Conservation (phyloP, 2,888 invertebrate genomes). For the Scrobipalpa costella region DNA sequence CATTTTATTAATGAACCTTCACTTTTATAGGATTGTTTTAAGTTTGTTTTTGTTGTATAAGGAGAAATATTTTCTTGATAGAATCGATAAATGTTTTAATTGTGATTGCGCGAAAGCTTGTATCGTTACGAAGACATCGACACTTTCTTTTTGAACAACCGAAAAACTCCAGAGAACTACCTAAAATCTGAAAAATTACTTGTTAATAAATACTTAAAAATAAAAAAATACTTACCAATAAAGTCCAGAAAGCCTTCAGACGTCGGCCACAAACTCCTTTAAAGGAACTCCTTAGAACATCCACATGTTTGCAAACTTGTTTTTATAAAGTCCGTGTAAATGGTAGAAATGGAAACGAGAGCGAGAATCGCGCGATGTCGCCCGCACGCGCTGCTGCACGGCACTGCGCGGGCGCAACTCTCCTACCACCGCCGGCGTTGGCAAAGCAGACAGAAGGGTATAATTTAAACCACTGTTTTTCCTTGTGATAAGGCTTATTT, state of each 20-base stretch:
- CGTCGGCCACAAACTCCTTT: slow-evolving; percentile 10
- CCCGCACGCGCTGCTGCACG: slow-evolving; percentile 53
- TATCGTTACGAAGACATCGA: neutral
- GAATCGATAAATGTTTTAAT: neutral
- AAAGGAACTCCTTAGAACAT: slow-evolving; percentile 33
- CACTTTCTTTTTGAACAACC: neutral
- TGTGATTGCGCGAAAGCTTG: neutral
- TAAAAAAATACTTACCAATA: slow-evolving; percentile 12
- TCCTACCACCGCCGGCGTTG: slow-evolving; percentile 12
- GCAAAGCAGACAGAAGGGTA: neutral
- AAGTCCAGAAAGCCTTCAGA: slow-evolving; percentile 8
- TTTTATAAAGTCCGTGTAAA: slow-evolving; percentile 28
- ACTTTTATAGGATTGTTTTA: neutral
- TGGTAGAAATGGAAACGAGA: slow-evolving; percentile 42
- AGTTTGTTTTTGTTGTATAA: neutral
- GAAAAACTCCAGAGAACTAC: neutral
- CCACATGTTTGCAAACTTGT: slow-evolving; percentile 40
- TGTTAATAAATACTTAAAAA: neutral
- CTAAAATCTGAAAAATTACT: neutral
- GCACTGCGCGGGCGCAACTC: slow-evolving; percentile 52
- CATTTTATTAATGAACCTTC: neutral
- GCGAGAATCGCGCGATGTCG: slow-evolving; percentile 52
- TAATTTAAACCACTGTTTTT: neutral
- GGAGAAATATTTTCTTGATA: neutral
- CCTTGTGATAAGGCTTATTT: neutral